Evolutionary conservation across 2,888 invertebrate species (phyloP).

Genomic region (Pyralis farinalis): DNA sequence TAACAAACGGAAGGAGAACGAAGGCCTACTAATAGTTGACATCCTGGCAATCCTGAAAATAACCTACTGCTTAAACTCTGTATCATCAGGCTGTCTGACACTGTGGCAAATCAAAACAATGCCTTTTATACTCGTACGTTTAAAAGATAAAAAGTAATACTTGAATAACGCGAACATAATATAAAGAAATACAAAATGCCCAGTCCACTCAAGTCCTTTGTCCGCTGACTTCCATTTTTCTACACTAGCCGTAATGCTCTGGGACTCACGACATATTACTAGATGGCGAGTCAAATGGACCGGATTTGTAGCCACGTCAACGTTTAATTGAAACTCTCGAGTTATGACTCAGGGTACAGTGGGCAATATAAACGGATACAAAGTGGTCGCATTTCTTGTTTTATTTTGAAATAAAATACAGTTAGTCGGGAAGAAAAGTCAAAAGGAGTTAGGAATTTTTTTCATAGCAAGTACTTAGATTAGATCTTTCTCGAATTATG

Average conservation of each 20-base stretch:
- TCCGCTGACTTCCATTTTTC: constrained; percentile 9
- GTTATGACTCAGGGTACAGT: constrained; percentile 5
- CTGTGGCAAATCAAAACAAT: too few species aligned
- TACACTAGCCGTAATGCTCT: constrained; percentile 4
- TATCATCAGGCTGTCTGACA: too few species aligned
- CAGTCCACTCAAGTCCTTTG: constrained; percentile 4
- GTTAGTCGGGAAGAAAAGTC: not conserved
- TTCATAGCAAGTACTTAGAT: too few species aligned
- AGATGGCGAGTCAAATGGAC: constrained; percentile 11
- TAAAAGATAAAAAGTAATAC: too few species aligned
- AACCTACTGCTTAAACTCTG: too few species aligned
- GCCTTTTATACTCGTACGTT: too few species aligned
- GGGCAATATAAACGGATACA: constrained; percentile 1
- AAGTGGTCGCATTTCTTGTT: not conserved
- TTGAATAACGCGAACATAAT: too few species aligned
- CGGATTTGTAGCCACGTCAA: constrained; percentile 9
- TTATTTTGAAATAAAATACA: not conserved
- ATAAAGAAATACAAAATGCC: constrained; percentile 9
- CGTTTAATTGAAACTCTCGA: constrained; percentile 14
- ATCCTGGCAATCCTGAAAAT: too few species aligned
- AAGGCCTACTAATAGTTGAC: too few species aligned
- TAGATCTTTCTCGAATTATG: too few species aligned
- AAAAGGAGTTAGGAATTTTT: too few species aligned
- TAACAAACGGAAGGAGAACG: too few species aligned
- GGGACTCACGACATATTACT: constrained; percentile 11